Conservation (phyloP, 2,113 vertebrate species). For the Salvelinus sp. region DNA sequence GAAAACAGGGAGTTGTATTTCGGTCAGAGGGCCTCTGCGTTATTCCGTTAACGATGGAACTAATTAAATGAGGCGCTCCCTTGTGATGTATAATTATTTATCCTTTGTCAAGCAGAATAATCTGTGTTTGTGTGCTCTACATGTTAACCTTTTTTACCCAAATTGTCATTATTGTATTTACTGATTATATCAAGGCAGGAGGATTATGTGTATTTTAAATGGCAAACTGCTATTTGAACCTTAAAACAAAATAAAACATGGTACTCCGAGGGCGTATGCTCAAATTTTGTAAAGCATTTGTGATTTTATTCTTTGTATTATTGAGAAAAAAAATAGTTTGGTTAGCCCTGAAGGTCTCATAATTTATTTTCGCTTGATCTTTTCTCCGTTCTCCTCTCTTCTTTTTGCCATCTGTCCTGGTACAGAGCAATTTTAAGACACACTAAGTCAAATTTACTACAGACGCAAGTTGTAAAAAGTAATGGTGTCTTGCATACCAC, state of each 20-base stretch:
- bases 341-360: neutral
- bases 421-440: too few relatives aligned
- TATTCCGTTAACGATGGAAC: constrained; percentile 54
- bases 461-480: too few relatives aligned
- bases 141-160: constrained; percentile 28
- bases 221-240: neutral
- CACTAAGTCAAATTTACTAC: too few relatives aligned
- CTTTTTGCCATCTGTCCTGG: too few relatives aligned
- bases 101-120: constrained; percentile 68
- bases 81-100: constrained; percentile 76
- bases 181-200: constrained; percentile 8
- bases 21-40: constrained; percentile 44
- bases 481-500: neutral
- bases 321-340: neutral
- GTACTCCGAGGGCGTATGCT: neutral
- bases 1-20: constrained; percentile 56
- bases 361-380: neutral
- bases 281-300: neutral
- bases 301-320: neutral
- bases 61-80: constrained; percentile 67
- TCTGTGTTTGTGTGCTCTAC: constrained; percentile 32
- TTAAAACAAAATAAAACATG: neutral
- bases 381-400: too few relatives aligned
- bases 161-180: constrained; percentile 28
- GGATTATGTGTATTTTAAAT: constrained; percentile 8